Percentiles rank a stretch among this genome's conserved stretches.
Evolutionary conservation across 2,113 vertebrate genomes (phyloP).

Genomic region (Polypterus bichir): DNA sequence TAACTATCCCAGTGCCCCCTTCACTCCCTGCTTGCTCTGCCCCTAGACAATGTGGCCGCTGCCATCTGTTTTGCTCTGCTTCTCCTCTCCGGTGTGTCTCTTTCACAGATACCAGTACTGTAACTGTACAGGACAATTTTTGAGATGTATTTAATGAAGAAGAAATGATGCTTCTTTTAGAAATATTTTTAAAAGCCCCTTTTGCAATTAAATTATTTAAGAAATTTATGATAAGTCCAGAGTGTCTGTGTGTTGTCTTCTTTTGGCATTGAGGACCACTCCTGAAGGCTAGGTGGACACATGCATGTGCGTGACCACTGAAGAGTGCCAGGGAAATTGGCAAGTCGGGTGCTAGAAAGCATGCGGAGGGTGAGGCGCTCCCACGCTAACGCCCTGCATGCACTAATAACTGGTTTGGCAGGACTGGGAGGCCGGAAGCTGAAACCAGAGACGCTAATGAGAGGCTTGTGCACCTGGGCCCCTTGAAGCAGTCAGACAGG

Average conservation of each 20-base stretch:
- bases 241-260: conserved; percentile 26
- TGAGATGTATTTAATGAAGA: conserved; percentile 49
- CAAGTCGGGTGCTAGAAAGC: not conserved
- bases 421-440: no score
- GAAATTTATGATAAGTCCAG: conserved; percentile 46
- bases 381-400: not conserved
- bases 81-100: no score
- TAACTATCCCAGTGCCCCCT: no score
- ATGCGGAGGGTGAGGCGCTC: not conserved
- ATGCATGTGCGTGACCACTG: no score
- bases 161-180: conserved; percentile 66
- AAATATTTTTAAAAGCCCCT: conserved; percentile 78
- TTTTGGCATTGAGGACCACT: conserved; percentile 15
- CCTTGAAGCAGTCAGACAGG: no score
- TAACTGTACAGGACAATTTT: conserved; percentile 33
- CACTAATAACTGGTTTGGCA: not conserved
- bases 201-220: conserved; percentile 91
- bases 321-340: no score
- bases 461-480: no score
- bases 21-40: no score
- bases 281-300: no score
- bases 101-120: conserved; percentile 17
- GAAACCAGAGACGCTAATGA: no score
- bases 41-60: no score
- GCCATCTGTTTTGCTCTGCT: no score